phyloP scores from a whole-genome alignment of 2,113 vertebrate species.

The Bombycilla garrulus region DNA sequence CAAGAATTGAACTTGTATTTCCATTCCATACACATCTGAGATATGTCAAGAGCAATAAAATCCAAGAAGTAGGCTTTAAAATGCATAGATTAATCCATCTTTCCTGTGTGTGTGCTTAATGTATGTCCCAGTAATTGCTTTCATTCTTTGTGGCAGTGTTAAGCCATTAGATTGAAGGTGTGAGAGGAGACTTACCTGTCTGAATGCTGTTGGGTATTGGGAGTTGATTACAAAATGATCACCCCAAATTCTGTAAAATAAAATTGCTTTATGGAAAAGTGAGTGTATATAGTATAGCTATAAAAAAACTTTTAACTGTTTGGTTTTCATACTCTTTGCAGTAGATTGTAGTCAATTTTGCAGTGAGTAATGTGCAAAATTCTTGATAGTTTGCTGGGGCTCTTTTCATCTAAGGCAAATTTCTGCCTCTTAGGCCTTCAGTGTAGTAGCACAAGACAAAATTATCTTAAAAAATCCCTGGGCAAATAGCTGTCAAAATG shows the following conservation, averaged over 20 bases:
- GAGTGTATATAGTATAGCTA: background rate
- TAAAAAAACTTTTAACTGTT: background rate
- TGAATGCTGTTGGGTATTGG: background rate
- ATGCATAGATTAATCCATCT: background rate
- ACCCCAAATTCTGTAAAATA: background rate
- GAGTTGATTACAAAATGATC: background rate
- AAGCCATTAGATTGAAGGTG: background rate
- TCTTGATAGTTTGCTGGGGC: background rate
- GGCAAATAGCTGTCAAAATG: background rate
- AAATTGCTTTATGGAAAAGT: background rate
- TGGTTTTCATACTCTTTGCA: background rate
- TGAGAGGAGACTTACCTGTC: background rate
- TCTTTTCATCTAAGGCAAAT: background rate
- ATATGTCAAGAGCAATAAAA: background rate
- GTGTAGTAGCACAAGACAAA: background rate
- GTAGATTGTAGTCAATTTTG: background rate
- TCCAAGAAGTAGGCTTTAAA: background rate
- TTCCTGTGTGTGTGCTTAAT: background rate
- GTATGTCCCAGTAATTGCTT: background rate
- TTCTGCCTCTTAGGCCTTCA: background rate
- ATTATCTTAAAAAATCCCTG: background rate
- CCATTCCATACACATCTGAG: background rate
- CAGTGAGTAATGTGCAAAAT: background rate
- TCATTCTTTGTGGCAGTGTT: background rate
- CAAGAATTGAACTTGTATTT: background rate